Evolutionary conservation across 2,113 vertebrate genomes (phyloP).

Genomic region (Eulemur rufifrons): DNA sequence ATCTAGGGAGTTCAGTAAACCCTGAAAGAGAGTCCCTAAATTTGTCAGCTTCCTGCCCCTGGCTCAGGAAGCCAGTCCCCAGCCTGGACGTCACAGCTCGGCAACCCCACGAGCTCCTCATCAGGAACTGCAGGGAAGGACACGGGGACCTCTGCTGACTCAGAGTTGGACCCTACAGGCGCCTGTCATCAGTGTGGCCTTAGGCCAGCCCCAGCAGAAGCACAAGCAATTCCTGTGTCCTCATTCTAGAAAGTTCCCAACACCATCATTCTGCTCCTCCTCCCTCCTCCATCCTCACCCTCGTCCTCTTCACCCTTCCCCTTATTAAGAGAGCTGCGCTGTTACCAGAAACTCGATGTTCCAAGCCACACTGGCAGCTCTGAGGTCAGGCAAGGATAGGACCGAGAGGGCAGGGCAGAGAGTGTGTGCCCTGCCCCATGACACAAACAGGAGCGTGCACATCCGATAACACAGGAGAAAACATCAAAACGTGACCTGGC

Average conservation of each 20-base stretch:
- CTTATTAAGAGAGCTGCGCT: not conserved
- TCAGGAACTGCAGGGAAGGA: not conserved
- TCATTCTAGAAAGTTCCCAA: constrained; percentile 20
- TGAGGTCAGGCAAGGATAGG: accelerated
- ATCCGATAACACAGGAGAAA: not conserved
- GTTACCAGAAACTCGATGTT: not conserved
- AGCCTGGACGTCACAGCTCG: not conserved
- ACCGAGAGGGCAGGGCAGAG: not conserved
- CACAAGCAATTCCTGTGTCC: not conserved
- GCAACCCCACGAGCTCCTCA: not conserved
- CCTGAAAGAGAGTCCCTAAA: not conserved
- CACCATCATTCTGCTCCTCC: not conserved
- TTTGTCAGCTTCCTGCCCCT: not conserved
- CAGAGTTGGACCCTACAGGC: not conserved
- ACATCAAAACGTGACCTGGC: not conserved
- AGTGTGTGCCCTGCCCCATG: not conserved
- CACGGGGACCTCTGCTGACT: accelerated
- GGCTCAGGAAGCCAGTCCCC: not conserved
- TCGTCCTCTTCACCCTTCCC: not conserved
- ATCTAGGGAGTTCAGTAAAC: not conserved
- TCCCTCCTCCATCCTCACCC: not conserved
- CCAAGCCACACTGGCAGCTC: not conserved
- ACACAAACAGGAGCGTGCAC: accelerated
- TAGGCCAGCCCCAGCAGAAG: not conserved
- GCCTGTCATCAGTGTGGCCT: not conserved